phyloP scores from a whole-genome alignment of 1,140 invertebrate genomes.

The Macrobrachium rosenbergii region DNA sequence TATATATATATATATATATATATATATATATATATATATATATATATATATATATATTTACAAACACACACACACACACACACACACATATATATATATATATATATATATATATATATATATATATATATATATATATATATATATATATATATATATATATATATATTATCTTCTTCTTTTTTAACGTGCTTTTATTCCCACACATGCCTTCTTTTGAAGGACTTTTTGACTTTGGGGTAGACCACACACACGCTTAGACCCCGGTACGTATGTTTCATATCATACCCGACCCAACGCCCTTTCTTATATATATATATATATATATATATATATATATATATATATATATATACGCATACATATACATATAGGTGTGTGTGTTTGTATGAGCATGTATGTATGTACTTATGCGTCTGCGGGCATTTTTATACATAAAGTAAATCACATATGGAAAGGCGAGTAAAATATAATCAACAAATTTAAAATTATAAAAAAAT shows the following conservation, averaged over 20 bases:
- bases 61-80: too few species aligned
- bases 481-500: too few species aligned
- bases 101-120: neutral
- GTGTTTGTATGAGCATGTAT: neutral
- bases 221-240: too few species aligned
- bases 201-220: too few species aligned
- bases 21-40: neutral
- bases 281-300: too few species aligned
- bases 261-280: too few species aligned
- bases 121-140: neutral
- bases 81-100: slow-evolving; percentile 2
- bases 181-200: too few species aligned
- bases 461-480: too few species aligned
- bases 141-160: slow-evolving; percentile 6
- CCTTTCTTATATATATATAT: too few species aligned
- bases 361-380: slow-evolving; percentile 7
- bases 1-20: slow-evolving; percentile 14
- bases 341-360: neutral
- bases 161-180: too few species aligned
- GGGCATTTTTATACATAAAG: neutral
- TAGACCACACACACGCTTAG: too few species aligned
- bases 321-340: neutral
- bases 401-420: neutral
- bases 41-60: neutral
- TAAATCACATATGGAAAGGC: too few species aligned